A percentile compares a stretch with the other conserved stretches of the same genome.
These are phyloP conservation scores for Lissonota sp. DNA, from an alignment of 2,888 invertebrate species.

Conservation along the genomic window DNA sequence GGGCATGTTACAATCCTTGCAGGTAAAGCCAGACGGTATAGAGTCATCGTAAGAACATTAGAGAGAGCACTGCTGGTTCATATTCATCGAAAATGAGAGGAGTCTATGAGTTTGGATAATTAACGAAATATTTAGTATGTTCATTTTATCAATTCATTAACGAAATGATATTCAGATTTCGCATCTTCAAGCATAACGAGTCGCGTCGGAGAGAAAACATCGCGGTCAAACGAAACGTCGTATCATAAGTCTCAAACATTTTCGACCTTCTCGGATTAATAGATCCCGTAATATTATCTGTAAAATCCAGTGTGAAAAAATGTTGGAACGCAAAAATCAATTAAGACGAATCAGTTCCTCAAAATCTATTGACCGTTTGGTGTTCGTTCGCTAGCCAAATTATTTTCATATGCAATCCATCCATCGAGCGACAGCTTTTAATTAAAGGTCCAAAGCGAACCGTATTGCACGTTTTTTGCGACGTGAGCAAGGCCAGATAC, in stretches of 20 bases:
- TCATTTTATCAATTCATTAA: slow-evolving; percentile 35
- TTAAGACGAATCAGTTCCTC: slow-evolving; percentile 66
- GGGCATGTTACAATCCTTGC: slow-evolving; percentile 62
- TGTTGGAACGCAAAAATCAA: slow-evolving; percentile 29
- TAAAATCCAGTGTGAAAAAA: slow-evolving; percentile 59
- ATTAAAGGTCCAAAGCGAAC: slow-evolving; percentile 23
- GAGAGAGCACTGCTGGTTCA: slow-evolving; percentile 26
- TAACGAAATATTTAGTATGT: neutral
- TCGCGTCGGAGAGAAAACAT: slow-evolving; percentile 13
- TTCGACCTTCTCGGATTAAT: slow-evolving; percentile 62
- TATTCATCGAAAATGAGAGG: slow-evolving; percentile 38
- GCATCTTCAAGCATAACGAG: slow-evolving; percentile 15
- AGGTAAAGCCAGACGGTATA: slow-evolving; percentile 46
- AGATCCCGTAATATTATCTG: slow-evolving; percentile 57
- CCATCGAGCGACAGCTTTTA: slow-evolving; percentile 30
- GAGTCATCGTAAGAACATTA: slow-evolving; percentile 27
- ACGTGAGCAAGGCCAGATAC: slow-evolving; percentile 59
- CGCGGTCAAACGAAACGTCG: slow-evolving; percentile 4
- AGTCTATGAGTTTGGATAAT: slow-evolving; percentile 16
- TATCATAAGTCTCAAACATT: slow-evolving; percentile 51
- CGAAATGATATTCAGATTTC: slow-evolving; percentile 20
- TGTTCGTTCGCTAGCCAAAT: slow-evolving; percentile 38
- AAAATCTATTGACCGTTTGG: slow-evolving; percentile 48
- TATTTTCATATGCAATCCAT: slow-evolving; percentile 14
- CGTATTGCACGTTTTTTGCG: slow-evolving; percentile 62